Base-by-base conservation (phyloP, 1,140 invertebrate genomes). In the Drosophila mauritiana region DNA sequence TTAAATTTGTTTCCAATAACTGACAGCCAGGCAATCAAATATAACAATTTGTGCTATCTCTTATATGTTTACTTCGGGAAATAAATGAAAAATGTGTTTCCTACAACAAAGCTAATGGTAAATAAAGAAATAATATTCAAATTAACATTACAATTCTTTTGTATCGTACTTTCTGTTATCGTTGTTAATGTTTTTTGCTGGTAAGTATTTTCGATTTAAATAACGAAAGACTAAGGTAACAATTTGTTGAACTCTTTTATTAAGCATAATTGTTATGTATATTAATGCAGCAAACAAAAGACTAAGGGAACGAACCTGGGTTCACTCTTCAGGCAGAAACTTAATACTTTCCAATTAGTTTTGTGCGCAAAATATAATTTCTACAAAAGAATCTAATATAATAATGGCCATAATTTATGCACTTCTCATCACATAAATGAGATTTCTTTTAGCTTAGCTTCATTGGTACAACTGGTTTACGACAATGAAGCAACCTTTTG, bases 401-500 rank as follows among this genome's bases (percentile, higher is more conserved):
- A 43, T 58, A 25, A 45, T 22, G 13, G 20, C 27, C 20, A 39
- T 64, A 37, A 65, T 64, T 49, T 65, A 48, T 65, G 64, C 43
- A 48, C 25, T 65, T 65, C 63, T 36, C 59, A 69, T 69, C 48
- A 56, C 34, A 20, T 48, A 46, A 70, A 69, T 70, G 67, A 43
- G 51, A 49, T 70, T 69, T 70, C 67, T 56, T 70, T 69, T 40
- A 15, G 31, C 37, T 45, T 42, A 46, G 25, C 27, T 39, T 42
- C 37, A 42, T 63, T 63, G 45, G 51, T 39, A 46, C 70, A 75
- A 74, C 73, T 75, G 72, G 73, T 65, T 75, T 75, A 75, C 65
- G 59, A 75, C 73, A 75, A 75, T 75, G 72, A 75, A 42, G 39
- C 73, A 57, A 57, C 70, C 73, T 65, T 65, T 75, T 64, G 59